Percentiles rank a stretch among this genome's conserved stretches.
phyloP scores from a whole-genome alignment of 2,888 invertebrate species.

The Agelastica alni region DNA sequence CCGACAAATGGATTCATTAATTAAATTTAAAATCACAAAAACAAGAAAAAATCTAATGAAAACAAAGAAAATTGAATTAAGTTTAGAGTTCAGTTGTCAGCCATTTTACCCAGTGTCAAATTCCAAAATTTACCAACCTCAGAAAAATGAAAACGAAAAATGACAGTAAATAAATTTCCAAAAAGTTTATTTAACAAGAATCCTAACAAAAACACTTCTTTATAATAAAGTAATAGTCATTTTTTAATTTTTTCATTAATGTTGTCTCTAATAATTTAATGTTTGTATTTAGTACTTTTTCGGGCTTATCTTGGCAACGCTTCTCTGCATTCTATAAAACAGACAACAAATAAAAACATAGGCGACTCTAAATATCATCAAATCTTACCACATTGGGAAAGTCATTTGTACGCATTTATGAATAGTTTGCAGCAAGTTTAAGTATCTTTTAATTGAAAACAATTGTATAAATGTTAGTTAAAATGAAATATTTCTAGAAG shows the following conservation, averaged over 20 bases:
- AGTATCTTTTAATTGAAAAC: too few relatives aligned
- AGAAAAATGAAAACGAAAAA: conserved; percentile 29
- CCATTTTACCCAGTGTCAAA: conserved; percentile 58
- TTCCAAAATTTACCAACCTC: conserved; percentile 55
- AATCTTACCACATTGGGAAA: too few relatives aligned
- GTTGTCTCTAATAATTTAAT: conserved; percentile 2
- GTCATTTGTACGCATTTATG: too few relatives aligned
- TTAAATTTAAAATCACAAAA: conserved; percentile 42
- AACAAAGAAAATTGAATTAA: conserved; percentile 57
- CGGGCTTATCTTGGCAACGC: conserved; percentile 27
- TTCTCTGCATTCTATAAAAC: conserved; percentile 30
- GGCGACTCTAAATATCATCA: conserved; percentile 26
- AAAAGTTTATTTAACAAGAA: conserved; percentile 13
- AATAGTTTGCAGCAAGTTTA: too few relatives aligned
- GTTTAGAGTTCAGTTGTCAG: conserved; percentile 52
- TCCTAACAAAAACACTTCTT: background rate
- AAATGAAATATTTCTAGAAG: too few relatives aligned
- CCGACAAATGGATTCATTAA: conserved; percentile 27
- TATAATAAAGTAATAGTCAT: conserved; percentile 1
- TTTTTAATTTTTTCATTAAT: conserved; percentile 7
- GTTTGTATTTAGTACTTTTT: conserved; percentile 27
- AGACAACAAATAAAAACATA: conserved; percentile 39
- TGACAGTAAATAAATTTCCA: conserved; percentile 3
- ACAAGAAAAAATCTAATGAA: conserved; percentile 54
- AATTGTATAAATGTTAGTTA: too few relatives aligned